Conservation (phyloP, 1,140 invertebrate species). For the Polypedilum pembai region DNA sequence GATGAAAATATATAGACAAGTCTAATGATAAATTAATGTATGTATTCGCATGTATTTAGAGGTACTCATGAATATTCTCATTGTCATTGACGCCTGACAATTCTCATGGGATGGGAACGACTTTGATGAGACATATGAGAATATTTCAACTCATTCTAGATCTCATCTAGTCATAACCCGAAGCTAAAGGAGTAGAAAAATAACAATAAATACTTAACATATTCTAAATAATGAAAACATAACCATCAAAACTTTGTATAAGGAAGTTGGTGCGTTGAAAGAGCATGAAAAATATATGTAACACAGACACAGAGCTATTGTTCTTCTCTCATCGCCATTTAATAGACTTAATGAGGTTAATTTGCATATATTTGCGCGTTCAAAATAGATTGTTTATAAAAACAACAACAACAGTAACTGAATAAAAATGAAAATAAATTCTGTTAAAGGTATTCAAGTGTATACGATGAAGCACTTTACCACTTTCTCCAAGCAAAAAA, state of each 20-base stretch:
- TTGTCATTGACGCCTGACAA: background rate
- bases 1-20: background rate
- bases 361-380: conserved; percentile 4
- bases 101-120: background rate
- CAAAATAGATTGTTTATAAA: background rate
- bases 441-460: too few species aligned
- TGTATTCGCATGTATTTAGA: background rate
- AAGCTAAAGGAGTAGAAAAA: background rate
- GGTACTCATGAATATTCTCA: background rate
- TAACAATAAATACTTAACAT: background rate
- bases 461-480: too few species aligned
- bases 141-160: background rate
- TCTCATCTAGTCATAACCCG: background rate
- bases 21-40: background rate
- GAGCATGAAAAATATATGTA: background rate
- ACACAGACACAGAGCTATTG: background rate
- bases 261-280: background rate
- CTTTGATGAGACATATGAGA: background rate
- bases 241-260: background rate
- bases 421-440: too few species aligned
- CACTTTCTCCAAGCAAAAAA: too few species aligned
- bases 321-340: background rate
- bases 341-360: conserved; percentile 3
- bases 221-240: background rate
- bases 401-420: too few species aligned